These are phyloP conservation scores for Chlorospingus semifuscus DNA, from an alignment of 2,797 vertebrate species.

Conservation along the genomic window DNA sequence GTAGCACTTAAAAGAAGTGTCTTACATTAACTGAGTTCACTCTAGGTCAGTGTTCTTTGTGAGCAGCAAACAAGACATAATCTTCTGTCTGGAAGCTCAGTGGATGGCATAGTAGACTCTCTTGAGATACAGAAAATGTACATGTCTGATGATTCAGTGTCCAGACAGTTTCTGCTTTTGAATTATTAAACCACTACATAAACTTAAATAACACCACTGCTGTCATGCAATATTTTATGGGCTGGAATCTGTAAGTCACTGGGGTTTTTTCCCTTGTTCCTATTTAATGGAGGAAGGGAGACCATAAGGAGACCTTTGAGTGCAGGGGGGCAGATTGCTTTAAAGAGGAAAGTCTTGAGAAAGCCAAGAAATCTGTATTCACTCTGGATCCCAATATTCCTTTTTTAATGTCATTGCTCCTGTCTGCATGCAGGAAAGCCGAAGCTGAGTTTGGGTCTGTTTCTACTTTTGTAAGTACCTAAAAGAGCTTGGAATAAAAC, in stretches of 20 bases:
- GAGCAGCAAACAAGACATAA: slow-evolving; percentile 71
- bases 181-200: slow-evolving; percentile 77
- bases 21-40: slow-evolving; percentile 66
- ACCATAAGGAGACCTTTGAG: neutral
- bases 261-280: neutral
- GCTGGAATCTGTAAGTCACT: slow-evolving; percentile 18
- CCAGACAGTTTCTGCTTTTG: slow-evolving; percentile 75
- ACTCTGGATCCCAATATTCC: neutral
- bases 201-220: slow-evolving; percentile 70
- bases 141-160: slow-evolving; percentile 76
- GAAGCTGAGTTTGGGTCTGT: neutral
- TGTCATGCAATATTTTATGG: slow-evolving; percentile 65
- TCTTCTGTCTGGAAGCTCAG: slow-evolving; percentile 67
- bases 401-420: neutral
- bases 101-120: slow-evolving; percentile 68
- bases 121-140: slow-evolving; percentile 72
- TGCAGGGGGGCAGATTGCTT: neutral
- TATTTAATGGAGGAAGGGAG: neutral
- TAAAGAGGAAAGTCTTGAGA: neutral
- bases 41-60: slow-evolving; percentile 69
- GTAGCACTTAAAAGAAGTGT: slow-evolving; percentile 39
- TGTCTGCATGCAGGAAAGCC: neutral
- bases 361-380: neutral
- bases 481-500: neutral
- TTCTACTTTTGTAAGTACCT: neutral